A percentile compares a stretch with the other conserved stretches of the same genome.
Evolutionary conservation across 1,140 invertebrate species (phyloP).

Genomic region (Drosophila seguyi): DNA sequence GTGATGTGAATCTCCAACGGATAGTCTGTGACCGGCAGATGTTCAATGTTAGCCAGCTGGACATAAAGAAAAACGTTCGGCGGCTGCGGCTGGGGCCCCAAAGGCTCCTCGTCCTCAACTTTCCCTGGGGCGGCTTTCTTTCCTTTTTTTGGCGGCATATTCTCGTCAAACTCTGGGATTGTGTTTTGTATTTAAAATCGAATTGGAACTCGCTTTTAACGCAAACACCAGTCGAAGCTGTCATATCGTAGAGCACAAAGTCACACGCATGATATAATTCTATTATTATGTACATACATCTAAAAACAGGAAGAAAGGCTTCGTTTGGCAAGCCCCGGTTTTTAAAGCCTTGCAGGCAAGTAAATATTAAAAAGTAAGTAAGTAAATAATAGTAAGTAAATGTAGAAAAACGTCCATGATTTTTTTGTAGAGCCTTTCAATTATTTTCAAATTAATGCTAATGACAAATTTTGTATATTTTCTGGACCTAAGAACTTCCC

Average conservation of each 20-base stretch:
- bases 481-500: not conserved
- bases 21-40: conserved; percentile 9
- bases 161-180: conserved; percentile 6
- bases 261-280: not conserved
- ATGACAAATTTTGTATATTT: not conserved
- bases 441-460: not conserved
- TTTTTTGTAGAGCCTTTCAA: no score
- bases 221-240: not conserved
- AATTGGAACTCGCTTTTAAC: not conserved
- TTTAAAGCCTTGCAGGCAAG: no score
- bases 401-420: no score
- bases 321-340: not conserved
- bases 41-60: conserved; percentile 34
- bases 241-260: not conserved
- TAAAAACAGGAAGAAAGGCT: not conserved
- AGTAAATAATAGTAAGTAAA: not conserved
- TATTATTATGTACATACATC: not conserved
- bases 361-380: no score
- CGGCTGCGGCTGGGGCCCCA: conserved; percentile 20
- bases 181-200: conserved; percentile 29
- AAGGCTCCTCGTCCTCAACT: not conserved
- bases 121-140: conserved; percentile 2
- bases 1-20: conserved; percentile 24
- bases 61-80: conserved; percentile 68
- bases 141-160: conserved; percentile 41